A percentile compares a stretch with the other conserved stretches of the same genome.
These are phyloP conservation scores for Gymnogyps californianus DNA, from an alignment of 2,113 vertebrate genomes.

Conservation along the genomic window DNA sequence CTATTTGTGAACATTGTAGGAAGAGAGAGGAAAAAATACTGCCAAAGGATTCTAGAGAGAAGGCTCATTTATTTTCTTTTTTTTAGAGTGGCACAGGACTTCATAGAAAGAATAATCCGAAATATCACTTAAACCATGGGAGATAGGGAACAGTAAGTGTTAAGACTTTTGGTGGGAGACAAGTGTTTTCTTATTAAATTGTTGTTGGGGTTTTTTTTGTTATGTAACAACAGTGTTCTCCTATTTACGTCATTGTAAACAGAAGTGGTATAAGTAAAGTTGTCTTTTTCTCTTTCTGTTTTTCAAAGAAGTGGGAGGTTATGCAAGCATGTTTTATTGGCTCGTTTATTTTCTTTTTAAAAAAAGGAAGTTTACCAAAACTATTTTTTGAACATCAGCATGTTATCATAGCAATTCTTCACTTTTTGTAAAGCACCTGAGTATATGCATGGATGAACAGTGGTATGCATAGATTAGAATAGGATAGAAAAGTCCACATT, in stretches of 20 bases:
- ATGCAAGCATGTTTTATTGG: background rate
- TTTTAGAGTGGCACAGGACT: background rate
- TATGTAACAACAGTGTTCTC: background rate
- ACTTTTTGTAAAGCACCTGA: background rate
- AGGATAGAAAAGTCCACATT: background rate
- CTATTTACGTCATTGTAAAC: background rate
- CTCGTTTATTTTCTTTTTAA: background rate
- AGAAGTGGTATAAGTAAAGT: background rate
- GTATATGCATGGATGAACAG: fast-evolving
- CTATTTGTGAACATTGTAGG: background rate
- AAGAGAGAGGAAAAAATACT: background rate
- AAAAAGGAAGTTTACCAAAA: background rate
- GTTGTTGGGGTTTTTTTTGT: background rate
- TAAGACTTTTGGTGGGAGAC: background rate
- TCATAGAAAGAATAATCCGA: background rate
- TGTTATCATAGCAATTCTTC: background rate
- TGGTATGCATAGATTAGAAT: background rate
- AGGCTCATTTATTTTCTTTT: background rate
- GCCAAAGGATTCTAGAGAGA: background rate
- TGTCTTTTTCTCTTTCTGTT: background rate
- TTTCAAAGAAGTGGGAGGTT: background rate
- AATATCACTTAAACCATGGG: background rate
- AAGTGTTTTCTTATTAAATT: background rate
- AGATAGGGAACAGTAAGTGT: background rate
- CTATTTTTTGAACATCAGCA: background rate